Evolutionary conservation across 2,113 vertebrate species (phyloP), one percentile per base, ranked within the genome.

Genomic region (Helogale parvula): DNA sequence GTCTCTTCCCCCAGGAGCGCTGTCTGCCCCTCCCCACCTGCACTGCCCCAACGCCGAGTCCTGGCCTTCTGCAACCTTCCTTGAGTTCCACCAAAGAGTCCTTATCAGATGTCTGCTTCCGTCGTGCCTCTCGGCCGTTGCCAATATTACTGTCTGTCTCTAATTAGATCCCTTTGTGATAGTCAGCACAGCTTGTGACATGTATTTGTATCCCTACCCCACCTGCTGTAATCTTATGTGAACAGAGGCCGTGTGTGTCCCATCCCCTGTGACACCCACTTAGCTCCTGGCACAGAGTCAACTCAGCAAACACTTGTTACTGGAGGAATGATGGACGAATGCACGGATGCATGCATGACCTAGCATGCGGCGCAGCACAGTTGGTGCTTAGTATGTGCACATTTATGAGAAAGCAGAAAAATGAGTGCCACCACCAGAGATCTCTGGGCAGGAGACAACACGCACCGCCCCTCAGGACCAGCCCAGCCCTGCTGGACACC

Each of bases 11-110:
- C 23, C 14, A 7, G 19, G 47, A 35, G 25, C 41, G 16, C 63
- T 33, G 5, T 9, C 4, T 11, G 5, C 0, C 38, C 38, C 29
- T 4, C 14, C 65, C 15, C 1, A 2, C 33, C 19, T 1, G 1
- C 19, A 16, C 3, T 2, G 5, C 41, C 14, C 27, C 63, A n/a
- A 4, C 14, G 50, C 72, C n/a, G 25, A 82, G 54, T 80, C 31
- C 79, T 35, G n/a, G 35, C 45, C 38, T 57, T 87, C 63, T n/a
- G 80, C 29, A n/a, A 41, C 5, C 76, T 41, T 38, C 5, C 52
- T 80, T 11, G 25, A 29, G 33, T 19, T 60, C 90, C 45, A 29
- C 23, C 17, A 29, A 50, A 72, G 38, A 60, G 54, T 35, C 65
- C 86, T 93, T 66, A 80, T 41, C 89, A 71, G n/a, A 16, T 21